These are phyloP conservation scores for Odontamblyopus lacepedii DNA, from an alignment of 2,797 vertebrate genomes.

Conservation along the genomic window DNA sequence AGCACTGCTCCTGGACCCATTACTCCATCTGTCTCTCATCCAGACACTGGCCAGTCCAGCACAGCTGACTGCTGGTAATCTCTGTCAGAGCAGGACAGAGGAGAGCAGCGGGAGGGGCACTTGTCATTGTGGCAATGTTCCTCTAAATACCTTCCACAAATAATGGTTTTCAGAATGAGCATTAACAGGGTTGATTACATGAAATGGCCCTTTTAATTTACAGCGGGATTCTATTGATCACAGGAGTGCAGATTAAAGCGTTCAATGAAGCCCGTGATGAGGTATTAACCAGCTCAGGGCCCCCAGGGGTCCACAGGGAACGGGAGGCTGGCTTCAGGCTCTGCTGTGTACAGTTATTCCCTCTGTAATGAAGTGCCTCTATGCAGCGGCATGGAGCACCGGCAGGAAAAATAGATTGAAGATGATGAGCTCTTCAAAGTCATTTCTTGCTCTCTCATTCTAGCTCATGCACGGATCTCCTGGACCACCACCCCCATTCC, in stretches of 20 bases:
- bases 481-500: conserved; percentile 81
- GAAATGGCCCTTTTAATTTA: conserved; percentile 99
- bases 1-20: conserved; percentile 19
- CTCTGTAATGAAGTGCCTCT: conserved; percentile 99
- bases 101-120: conserved; percentile 13
- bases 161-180: conserved; percentile 99
- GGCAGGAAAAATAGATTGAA: conserved; percentile 98
- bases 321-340: conserved; percentile 69
- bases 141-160: conserved; percentile 98
- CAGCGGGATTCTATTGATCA: conserved; percentile 99
- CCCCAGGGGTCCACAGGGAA: conserved; percentile 84
- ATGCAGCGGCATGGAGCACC: conserved; percentile 97
- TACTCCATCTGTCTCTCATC: conserved; percentile 18
- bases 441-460: conserved; percentile 99
- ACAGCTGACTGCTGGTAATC: conserved; percentile 76
- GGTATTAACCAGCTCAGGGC: conserved; percentile 99
- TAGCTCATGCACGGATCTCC: conserved; percentile 90
- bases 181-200: conserved; percentile 99
- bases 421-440: conserved; percentile 99
- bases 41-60: conserved; percentile 10
- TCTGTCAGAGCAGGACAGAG: conserved; percentile 63
- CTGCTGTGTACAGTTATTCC: conserved; percentile 97
- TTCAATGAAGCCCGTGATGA: conserved; percentile 99
- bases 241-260: conserved; percentile 99
- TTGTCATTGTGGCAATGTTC: conserved; percentile 89